Conservation (phyloP, 2,888 invertebrate species). For the Pherbina coryleti region DNA sequence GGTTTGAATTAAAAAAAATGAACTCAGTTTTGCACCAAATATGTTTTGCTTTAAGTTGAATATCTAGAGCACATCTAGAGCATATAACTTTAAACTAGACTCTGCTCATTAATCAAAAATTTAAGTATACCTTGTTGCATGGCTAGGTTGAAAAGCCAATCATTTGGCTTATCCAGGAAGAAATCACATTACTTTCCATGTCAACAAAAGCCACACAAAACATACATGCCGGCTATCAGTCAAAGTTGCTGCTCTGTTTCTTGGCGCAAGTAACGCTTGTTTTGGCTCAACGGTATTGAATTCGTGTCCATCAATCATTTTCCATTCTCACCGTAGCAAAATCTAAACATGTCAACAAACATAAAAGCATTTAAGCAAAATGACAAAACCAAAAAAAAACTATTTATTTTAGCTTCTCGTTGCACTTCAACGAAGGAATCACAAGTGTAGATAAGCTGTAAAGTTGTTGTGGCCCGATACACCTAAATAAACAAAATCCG, state of each 20-base stretch:
- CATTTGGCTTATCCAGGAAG: background rate
- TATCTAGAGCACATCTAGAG: background rate
- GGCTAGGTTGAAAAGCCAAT: background rate
- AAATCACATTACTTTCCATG: conserved; percentile 48
- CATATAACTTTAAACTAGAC: conserved; percentile 46
- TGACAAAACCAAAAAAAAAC: conserved; percentile 51
- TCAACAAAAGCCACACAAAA: conserved; percentile 42
- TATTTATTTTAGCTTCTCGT: conserved; percentile 53
- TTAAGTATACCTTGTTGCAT: background rate
- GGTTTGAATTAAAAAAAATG: conserved; percentile 36
- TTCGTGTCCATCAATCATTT: conserved; percentile 19
- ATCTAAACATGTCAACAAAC: conserved; percentile 62
- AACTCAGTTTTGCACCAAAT: background rate
- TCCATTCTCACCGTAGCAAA: conserved; percentile 24
- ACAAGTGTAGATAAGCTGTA: conserved; percentile 38
- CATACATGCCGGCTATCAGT: background rate
- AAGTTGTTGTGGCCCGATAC: conserved; percentile 24
- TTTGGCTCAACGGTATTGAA: background rate
- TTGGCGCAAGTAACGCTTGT: background rate
- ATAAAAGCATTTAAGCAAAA: conserved; percentile 61
- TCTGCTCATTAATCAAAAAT: conserved; percentile 28
- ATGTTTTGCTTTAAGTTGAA: background rate
- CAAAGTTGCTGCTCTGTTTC: background rate
- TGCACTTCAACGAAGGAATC: background rate
- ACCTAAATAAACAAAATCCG: conserved; percentile 51